Evolutionary conservation across 1,140 invertebrate genomes (phyloP), one percentile per base, ranked within the genome.

Genomic region (Heliconius hewitsoni): DNA sequence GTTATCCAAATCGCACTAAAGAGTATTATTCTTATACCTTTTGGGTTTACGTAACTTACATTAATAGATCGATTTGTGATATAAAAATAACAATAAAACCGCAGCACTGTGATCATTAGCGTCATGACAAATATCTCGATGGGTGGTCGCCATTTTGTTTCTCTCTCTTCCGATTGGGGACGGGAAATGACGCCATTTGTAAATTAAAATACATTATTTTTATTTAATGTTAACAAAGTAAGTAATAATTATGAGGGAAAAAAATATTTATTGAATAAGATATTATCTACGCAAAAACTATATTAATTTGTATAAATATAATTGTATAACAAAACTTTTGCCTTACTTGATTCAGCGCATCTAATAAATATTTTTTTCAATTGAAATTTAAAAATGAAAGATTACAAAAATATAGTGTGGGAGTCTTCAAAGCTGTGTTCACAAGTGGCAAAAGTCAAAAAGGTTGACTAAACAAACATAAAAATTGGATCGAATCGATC

Each of bases 401-500:
- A 4, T 66, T 30, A 27, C 23, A 13, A 13, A 27, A 66, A 66
- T 66, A 73, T 57, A 73, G 74, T 89, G 90, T 93, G 91, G 91
- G 91, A 93, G 87, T 78, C 37, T 46, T 37, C 37, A 71, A 84
- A 86, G 86, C 81, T 81, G 81, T 79, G 77, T 42, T 16, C 70
- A 57, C 74, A 83, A 84, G 74, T 86, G 80, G 70, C 82, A 85
- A 82, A 85, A 85, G 80, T 86, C 72, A 77, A 79, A 83, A 78
- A 81, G 85, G 81, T 86, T 83, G 83, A 87, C 77, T 90, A 89
- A 90, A 89, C 88, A 91, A 91, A 89, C 79, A 91, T 84, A 93
- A 93, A 91, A 84, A 90, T 90, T 84, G 82, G 23, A 87, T 86
- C 91, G 84, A 88, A 93, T 93, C 92, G 89, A 92, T 93, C 92